Evolutionary conservation across 1,140 invertebrate species (phyloP), one percentile per base, ranked within the genome.

Genomic region (Heliconius hermathena): DNA sequence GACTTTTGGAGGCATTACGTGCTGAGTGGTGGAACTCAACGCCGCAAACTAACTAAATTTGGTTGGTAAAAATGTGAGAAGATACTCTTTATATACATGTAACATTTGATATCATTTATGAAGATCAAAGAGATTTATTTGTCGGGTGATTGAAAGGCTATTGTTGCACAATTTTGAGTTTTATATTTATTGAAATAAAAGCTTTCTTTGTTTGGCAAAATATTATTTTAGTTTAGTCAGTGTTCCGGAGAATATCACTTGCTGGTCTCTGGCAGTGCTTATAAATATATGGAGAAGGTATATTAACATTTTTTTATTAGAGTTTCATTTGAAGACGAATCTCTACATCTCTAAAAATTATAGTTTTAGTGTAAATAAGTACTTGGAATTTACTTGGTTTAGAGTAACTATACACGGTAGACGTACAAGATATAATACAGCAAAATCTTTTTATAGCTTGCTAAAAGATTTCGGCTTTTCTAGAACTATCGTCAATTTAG

Each of bases 91-190:
- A 66, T 66, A 22, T 66, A 49, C 29, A 46, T 46, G 41, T 46
- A 70, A 49, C 38, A 76, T 76, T 70, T 49, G 38, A 49, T 76
- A 76, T 76, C 57, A 71, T 71, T 76, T 76, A 76, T 76, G 74
- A 38, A 70, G 74, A 76, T 76, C 60, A 71, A 76, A 76, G 74
- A 60, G 74, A 76, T 76, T 76, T 76, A 76, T 76, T 66, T 46
- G 74, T 29, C 20, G 57, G 26, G 38, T 76, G 74, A 76, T 76
- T 76, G 74, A 66, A 49, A 76, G 49, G 41, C 46, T 41, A 46
- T 16, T 18, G n/a, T 70, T 33, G 8, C 4, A 33, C 22, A 29
- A 76, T 49, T 70, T 76, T 76, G 60, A 29, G 8, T 41, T 16
- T 70, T 76, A 16, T 4, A 0, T 20, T 2, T 70, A 22, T 76